phyloP scores from a whole-genome alignment of 2,888 invertebrate species.

The Caenorhabditis sinica region DNA sequence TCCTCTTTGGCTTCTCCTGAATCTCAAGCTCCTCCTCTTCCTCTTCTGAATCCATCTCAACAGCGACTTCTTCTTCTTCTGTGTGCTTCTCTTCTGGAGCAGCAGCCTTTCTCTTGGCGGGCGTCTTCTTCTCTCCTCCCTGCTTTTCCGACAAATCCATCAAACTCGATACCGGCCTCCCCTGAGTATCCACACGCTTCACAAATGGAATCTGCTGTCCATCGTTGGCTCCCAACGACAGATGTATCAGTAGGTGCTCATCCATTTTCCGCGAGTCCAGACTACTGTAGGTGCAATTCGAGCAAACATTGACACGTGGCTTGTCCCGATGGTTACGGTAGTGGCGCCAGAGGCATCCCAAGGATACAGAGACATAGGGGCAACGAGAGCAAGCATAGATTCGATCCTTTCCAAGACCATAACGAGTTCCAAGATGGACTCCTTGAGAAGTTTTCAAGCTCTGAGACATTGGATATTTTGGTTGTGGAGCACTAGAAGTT shows the following conservation, averaged over 20 bases:
- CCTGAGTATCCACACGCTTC: constrained; percentile 54
- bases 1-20: constrained; percentile 5
- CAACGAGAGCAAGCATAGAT: constrained; percentile 66
- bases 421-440: constrained; percentile 35
- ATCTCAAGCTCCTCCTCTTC: background rate
- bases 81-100: background rate
- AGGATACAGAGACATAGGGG: constrained; percentile 50
- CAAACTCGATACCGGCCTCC: constrained; percentile 36
- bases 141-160: constrained; percentile 34
- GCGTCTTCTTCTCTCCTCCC: constrained; percentile 9
- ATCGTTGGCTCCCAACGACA: constrained; percentile 30
- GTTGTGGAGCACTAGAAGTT: too few relatives aligned
- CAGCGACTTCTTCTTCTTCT: background rate
- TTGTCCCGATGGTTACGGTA: constrained; percentile 12
- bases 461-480: too few relatives aligned
- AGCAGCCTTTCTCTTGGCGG: constrained; percentile 13
- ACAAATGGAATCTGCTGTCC: constrained; percentile 43
- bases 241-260: constrained; percentile 56
- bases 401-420: constrained; percentile 53
- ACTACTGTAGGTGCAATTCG: constrained; percentile 60
- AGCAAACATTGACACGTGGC: constrained; percentile 51
- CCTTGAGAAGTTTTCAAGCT: constrained; percentile 14
- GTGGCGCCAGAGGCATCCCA: constrained; percentile 67
- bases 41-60: background rate
- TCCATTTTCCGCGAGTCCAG: constrained; percentile 56